Evolutionary conservation across 30 jellyfish, hydroid and myxozoan species (phyloP), one percentile per base, ranked within the genome.

Genomic region (Pelagia noctiluca): DNA sequence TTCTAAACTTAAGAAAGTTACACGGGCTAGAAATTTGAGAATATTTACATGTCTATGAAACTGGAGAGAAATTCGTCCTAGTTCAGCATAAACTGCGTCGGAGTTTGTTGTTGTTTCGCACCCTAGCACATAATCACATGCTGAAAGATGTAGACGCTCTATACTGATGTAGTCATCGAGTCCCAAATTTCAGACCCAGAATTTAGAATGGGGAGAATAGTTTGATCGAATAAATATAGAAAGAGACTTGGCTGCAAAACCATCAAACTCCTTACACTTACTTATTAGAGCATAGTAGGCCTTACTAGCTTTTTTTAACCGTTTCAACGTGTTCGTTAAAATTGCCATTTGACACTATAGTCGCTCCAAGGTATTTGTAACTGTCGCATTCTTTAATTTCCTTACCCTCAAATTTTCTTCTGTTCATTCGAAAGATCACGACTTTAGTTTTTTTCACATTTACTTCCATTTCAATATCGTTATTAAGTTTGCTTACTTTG

Each of bases 1-100:
- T 63, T 63, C 46, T 21, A 63, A 63, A 63, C 75, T 3, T 63
- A 63, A 31, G 46, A 46, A 63, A 31, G 23, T 35, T 21, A 63
- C 24, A 31, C 75, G 31, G 42, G 29, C n/a, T 35, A 63, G 35
- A 46, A 63, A 63, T 28, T 63, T 63, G 23, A 63, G 35, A 35
- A 63, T 63, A 16, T 28, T 24, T 63, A 63, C 29, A 35, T 63
- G 75, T 35, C 75, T 63, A 35, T 35, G 31, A 1, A 24, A 63
- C 75, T 63, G 35, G 29, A 63, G 31, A 35, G 75, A 63, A 63
- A 63, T 63, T 63, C 75, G 23, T 22, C 75, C 75, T 19, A 63
- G 35, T 28, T 63, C 75, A 63, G 75, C 75, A 63, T 22, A 63
- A 63, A 63, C 29, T 21, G 75, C 75, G 24, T 63, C 75, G 29